Conservation (phyloP, 2,888 invertebrate species). For the Nasonia oneida region DNA sequence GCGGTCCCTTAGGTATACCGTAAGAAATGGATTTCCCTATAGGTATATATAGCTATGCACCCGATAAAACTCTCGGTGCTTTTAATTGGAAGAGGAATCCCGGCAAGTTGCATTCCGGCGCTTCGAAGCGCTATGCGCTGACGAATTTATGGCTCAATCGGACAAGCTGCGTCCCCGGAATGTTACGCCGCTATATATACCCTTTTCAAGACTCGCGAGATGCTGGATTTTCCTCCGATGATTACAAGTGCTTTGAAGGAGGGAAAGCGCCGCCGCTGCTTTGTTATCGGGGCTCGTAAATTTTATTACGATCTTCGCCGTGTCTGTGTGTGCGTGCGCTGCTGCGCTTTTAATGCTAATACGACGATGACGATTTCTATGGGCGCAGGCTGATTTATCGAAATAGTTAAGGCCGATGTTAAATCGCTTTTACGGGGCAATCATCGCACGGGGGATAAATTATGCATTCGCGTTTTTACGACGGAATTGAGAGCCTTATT, state of each 20-base stretch:
- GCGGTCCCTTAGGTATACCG: no score
- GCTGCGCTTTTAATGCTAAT: background rate
- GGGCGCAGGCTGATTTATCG: background rate
- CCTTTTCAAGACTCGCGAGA: background rate
- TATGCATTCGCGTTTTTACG: background rate
- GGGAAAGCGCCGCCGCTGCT: background rate
- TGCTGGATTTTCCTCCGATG: background rate
- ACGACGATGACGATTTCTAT: background rate
- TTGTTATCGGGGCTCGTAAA: conserved; percentile 30
- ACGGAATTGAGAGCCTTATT: background rate
- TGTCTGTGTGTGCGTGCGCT: background rate
- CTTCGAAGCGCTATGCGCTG: conserved; percentile 1
- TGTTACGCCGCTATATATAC: background rate
- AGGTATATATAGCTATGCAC: background rate
- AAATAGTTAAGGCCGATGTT: background rate
- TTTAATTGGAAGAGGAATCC: conserved; percentile 42
- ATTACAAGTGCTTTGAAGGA: background rate
- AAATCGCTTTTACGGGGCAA: background rate
- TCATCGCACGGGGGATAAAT: background rate
- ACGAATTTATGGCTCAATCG: conserved; percentile 50
- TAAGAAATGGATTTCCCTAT: conserved; percentile 17
- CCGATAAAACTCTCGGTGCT: conserved; percentile 20
- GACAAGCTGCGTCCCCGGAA: conserved; percentile 20
- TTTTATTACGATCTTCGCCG: conserved; percentile 2
- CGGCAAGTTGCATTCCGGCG: conserved; percentile 9